A percentile compares a stretch with the other conserved stretches of the same genome.
phyloP scores from a whole-genome alignment of 1,140 invertebrate genomes.

The Hesperophylax magnus region DNA sequence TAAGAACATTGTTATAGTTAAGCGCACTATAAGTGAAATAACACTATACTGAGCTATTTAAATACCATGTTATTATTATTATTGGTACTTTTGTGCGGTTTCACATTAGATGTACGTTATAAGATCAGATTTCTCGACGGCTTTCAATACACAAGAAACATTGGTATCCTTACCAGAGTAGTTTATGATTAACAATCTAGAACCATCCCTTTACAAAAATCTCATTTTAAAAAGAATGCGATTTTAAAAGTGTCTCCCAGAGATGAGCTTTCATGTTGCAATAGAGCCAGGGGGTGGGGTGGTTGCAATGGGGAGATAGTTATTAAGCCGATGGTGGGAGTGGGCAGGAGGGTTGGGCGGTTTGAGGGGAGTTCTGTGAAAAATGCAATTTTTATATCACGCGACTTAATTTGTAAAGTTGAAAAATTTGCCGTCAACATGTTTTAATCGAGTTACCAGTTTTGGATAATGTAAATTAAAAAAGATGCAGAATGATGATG shows the following conservation, averaged over 20 bases:
- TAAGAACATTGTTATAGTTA: too few relatives aligned
- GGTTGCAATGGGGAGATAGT: background rate
- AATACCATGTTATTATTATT: too few relatives aligned
- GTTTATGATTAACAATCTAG: background rate
- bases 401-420: background rate
- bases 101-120: too few relatives aligned
- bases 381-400: constrained; percentile 13
- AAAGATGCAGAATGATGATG: too few relatives aligned
- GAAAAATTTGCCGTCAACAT: background rate
- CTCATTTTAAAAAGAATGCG: background rate
- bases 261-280: background rate
- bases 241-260: background rate
- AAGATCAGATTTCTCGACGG: too few relatives aligned
- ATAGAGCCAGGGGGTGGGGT: too few relatives aligned
- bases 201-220: background rate
- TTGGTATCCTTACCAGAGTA: background rate
- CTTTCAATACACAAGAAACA: too few relatives aligned
- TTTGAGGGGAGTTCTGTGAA: background rate
- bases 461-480: too few relatives aligned
- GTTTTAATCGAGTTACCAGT: too few relatives aligned
- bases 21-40: too few relatives aligned
- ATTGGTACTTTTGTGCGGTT: too few relatives aligned
- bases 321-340: background rate
- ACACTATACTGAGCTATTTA: too few relatives aligned
- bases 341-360: background rate